Base-by-base conservation (phyloP, 2,797 vertebrate genomes). In the Protosalanx chinensis region DNA sequence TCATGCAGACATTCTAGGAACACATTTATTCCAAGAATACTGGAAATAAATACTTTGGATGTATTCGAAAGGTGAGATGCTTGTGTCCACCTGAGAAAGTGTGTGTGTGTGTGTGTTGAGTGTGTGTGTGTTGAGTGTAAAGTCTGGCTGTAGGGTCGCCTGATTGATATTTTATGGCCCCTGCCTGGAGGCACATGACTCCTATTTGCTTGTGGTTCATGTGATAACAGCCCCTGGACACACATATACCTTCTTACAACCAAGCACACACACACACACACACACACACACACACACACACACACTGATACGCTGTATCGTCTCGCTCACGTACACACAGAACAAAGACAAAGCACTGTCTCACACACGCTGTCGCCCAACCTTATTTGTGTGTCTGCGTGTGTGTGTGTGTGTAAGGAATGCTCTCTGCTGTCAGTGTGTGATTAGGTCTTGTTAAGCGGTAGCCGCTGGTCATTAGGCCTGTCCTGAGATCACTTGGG, bases 141-240 rank as follows among this genome's bases (percentile, higher is more conserved):
- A 35, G 20, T n/a, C 37, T 41, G 37, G 35, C 15, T 56, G 59
- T 23, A 27, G 23, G 46, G 49, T 59, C 32, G 20, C 18, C 35
- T 27, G 74, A 76, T 76, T 74, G 62, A 49, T 46, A 53, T 27
- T 33, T 53, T 69, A 67, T 35, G 49, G 58, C 30, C 29, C 29
- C 66, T 41, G 61, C 78, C 68, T 59, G 46, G 71, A 80, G 76
- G 79, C 87, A 83, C 85, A 84, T 89, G 88, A 90, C 73, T 86
- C 3, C 57, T 76, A 79, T 84, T 80, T 85, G 84, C 79, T 86
- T 78, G 33, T 77, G 66, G 63, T 83, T 89, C 88, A 88, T 86
- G 86, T 90, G 88, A 89, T 82, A 35, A 58, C 66, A 70, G 64
- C 58, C 72, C 33, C 72, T 23, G 60, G 69, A 72, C 0, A 71